Evolutionary conservation across 2,888 invertebrate genomes (phyloP).

Genomic region (Folsomia manolachei): DNA sequence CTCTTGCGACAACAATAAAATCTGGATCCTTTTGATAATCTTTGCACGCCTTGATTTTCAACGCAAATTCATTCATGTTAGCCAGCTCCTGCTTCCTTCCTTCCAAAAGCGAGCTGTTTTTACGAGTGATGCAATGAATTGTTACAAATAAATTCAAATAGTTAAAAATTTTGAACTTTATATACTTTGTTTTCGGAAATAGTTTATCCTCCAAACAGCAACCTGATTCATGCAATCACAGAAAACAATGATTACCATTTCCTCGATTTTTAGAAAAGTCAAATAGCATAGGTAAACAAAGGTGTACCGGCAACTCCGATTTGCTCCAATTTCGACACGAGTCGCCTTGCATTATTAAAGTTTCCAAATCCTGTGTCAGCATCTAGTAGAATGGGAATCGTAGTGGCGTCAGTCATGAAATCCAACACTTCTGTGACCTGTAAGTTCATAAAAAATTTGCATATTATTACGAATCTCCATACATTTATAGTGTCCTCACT

Average conservation of each 20-base stretch:
- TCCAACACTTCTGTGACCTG: conserved; percentile 56
- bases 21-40: conserved; percentile 56
- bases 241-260: conserved; percentile 3
- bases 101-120: too few relatives aligned
- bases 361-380: conserved; percentile 58
- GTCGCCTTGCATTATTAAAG: conserved; percentile 56
- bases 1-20: conserved; percentile 56
- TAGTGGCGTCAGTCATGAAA: conserved; percentile 56
- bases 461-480: too few relatives aligned
- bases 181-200: conserved; percentile 57
- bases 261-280: background rate
- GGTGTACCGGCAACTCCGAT: conserved; percentile 56
- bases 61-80: conserved; percentile 55
- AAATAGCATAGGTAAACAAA: too few relatives aligned
- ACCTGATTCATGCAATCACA: too few relatives aligned
- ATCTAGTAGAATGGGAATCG: conserved; percentile 56
- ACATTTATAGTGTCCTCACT: too few relatives aligned
- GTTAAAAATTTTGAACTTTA: too few relatives aligned
- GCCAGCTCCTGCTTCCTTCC: conserved; percentile 55
- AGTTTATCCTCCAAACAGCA: conserved; percentile 57
- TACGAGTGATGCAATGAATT: too few relatives aligned
- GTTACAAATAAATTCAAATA: too few relatives aligned
- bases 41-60: conserved; percentile 58
- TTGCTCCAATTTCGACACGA: conserved; percentile 55
- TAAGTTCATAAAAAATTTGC: too few relatives aligned